A percentile compares a stretch with the other conserved stretches of the same genome.
phyloP scores from a whole-genome alignment of 2,113 vertebrate genomes.

The Phyllostomus discolor region DNA sequence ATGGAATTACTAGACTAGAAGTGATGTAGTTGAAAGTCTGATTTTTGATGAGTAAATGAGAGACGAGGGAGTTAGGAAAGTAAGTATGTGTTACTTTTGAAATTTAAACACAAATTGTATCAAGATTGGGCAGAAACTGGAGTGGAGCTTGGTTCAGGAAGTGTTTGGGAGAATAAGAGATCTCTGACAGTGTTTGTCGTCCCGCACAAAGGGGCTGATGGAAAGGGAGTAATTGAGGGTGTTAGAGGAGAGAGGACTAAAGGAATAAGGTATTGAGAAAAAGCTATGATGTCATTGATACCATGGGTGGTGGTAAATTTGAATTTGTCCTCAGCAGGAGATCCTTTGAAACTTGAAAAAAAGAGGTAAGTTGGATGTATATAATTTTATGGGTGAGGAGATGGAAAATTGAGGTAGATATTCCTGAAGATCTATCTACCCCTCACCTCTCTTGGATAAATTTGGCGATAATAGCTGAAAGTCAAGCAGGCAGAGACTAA shows the following conservation, averaged over 20 bases:
- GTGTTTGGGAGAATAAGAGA: not conserved
- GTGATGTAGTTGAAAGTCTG: not conserved
- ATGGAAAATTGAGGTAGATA: not conserved
- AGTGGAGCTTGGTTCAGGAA: not conserved
- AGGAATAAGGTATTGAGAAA: not conserved
- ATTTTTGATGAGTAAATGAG: conserved; percentile 14
- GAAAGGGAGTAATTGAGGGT: not conserved
- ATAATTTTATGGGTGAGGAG: not conserved
- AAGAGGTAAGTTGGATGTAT: not conserved
- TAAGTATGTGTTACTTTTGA: conserved; percentile 22
- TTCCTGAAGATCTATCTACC: not conserved
- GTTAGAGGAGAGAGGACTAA: not conserved
- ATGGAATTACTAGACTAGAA: not conserved
- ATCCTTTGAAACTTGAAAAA: not conserved
- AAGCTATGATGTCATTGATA: not conserved
- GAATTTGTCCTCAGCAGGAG: not conserved
- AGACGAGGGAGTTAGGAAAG: not conserved
- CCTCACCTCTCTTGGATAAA: not conserved
- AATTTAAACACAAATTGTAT: not conserved
- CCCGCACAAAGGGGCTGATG: not conserved
- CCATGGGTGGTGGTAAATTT: not conserved
- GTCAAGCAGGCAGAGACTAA: not conserved
- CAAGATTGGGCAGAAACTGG: not conserved
- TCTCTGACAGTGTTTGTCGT: not conserved
- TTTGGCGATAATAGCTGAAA: not conserved